Evolutionary conservation across 1,140 invertebrate species (phyloP), one percentile per base, ranked within the genome.

Genomic region (Cotesia glomerata): DNA sequence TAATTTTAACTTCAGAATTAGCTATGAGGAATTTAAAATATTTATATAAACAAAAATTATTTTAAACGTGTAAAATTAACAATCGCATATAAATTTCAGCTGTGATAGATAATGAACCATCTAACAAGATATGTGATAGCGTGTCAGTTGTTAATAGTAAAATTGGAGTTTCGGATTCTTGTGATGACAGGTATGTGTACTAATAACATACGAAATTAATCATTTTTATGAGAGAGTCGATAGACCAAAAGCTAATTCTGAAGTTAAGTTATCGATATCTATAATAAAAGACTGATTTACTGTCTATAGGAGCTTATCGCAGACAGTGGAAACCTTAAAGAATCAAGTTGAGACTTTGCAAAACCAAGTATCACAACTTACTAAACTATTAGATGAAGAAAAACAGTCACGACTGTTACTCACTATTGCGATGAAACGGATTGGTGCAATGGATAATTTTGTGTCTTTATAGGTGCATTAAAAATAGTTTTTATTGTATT

Each of bases 281-380:
- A 91, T 82, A 90, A 89, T 89, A 89, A 76, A 83, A 85, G 65
- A 71, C 39, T 63, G 72, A 54, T 67, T 68, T 62, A 67, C 35
- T 69, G 14, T 14, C 71, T 78, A 84, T 80, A 93, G 92, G 84
- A 89, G 87, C 78, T 80, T 93, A 70, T 90, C 92, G 72, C 91
- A 93, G 80, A 92, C 91, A 35, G 92, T 94, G 74, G 92, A 92
- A 82, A 88, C 89, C 61, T 78, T 93, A 66, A 91, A 91, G 80
- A 90, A 89, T 78, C 90, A 92, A 84, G 87, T 93, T 66, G 85
- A 86, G 45, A 87, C 90, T 59, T 78, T 93, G 67, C 87, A 90
- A 77, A 85, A 74, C 78, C 89, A 86, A 82, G 85, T 89, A 66
- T 77, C 82, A 45, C 78, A 85, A 58, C 74, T 89, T 13, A 85